A percentile compares a stretch with the other conserved stretches of the same genome.
phyloP scores from a whole-genome alignment of 2,113 vertebrate species.

The Aix galericulata region DNA sequence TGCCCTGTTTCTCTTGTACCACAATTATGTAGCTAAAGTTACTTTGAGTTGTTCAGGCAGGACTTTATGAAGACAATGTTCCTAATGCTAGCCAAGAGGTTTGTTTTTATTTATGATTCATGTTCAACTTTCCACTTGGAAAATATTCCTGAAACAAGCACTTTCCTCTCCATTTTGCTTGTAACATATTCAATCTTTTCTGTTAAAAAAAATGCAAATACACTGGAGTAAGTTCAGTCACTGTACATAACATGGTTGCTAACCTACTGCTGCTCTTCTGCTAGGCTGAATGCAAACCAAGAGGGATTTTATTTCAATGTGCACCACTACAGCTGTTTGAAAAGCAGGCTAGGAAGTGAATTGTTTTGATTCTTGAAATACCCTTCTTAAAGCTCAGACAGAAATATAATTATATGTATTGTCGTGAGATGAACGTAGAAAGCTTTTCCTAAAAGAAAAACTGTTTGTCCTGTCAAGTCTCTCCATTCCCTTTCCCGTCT shows the following conservation, averaged over 20 bases:
- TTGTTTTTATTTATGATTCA: background rate
- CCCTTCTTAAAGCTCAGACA: constrained; percentile 6
- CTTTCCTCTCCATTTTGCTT: background rate
- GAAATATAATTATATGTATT: background rate
- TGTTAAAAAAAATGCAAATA: background rate
- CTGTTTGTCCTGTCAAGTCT: background rate
- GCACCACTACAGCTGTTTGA: background rate
- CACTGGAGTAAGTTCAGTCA: background rate
- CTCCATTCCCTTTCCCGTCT: background rate
- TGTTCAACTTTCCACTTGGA: background rate
- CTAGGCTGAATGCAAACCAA: background rate
- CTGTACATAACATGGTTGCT: background rate
- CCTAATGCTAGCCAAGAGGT: background rate
- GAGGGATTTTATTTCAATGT: background rate
- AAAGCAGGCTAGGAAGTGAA: background rate
- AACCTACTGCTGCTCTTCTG: background rate
- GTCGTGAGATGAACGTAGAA: background rate
- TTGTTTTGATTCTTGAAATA: constrained; percentile 20
- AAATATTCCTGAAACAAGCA: background rate
- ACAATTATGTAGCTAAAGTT: background rate
- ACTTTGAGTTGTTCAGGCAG: background rate
- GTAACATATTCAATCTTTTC: background rate
- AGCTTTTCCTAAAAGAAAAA: background rate
- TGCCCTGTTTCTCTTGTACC: background rate
- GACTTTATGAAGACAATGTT: background rate